phyloP scores from a whole-genome alignment of 92 coral and sea anemone species.

The Diadumene lineata region DNA sequence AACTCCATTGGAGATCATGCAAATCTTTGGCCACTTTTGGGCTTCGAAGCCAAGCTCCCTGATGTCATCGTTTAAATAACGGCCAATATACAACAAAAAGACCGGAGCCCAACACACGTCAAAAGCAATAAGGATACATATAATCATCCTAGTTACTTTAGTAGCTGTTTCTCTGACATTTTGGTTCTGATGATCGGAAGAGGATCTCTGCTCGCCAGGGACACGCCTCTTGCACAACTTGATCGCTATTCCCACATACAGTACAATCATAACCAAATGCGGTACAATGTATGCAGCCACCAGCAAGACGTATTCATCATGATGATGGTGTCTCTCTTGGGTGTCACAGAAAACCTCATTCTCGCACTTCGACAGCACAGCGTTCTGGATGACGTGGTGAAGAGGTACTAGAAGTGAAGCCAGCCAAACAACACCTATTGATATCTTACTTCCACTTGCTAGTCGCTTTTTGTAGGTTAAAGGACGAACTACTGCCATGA shows the following conservation, averaged over 20 bases:
- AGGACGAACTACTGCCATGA: constrained; percentile 40
- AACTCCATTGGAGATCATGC: constrained; percentile 3
- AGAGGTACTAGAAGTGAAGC: constrained; percentile 3
- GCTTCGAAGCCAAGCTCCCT: neutral
- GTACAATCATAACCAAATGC: constrained; percentile 23
- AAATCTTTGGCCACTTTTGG: too few relatives aligned
- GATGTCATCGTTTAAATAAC: neutral
- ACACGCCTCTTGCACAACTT: constrained; percentile 33
- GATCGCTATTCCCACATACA: constrained; percentile 24
- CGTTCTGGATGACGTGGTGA: neutral
- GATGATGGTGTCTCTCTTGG: neutral
- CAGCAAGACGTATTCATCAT: neutral
- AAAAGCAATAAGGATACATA: constrained; percentile 10
- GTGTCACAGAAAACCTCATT: neutral
- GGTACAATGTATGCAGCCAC: constrained; percentile 14
- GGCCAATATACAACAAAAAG: too few relatives aligned
- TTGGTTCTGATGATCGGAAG: neutral
- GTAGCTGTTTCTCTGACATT: neutral
- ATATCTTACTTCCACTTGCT: constrained; percentile 14
- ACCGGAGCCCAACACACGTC: neutral
- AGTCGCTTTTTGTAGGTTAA: constrained; percentile 8
- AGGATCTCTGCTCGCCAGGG: constrained; percentile 27
- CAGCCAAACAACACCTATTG: constrained; percentile 24
- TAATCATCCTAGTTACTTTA: constrained; percentile 27
- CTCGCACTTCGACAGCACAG: neutral